Evolutionary conservation across 92 coral and sea anemone genomes (phyloP).

Genomic region (Heteractis magnifica): DNA sequence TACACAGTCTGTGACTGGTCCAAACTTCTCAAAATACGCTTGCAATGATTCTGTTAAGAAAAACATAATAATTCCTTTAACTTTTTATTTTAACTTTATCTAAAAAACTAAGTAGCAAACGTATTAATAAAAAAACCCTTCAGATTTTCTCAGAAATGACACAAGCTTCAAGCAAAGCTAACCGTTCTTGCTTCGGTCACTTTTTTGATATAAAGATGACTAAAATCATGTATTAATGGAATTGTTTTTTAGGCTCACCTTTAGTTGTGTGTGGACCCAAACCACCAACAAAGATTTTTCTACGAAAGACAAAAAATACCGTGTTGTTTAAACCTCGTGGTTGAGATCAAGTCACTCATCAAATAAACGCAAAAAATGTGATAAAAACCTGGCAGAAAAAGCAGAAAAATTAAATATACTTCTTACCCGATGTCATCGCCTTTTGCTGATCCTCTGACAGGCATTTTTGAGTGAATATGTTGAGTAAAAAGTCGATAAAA

Average conservation of each 20-base stretch:
- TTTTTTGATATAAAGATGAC: neutral
- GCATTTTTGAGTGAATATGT: constrained; percentile 14
- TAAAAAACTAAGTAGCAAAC: no score
- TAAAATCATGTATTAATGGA: neutral
- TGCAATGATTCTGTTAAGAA: constrained; percentile 25
- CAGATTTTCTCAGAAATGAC: no score
- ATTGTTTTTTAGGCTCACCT: constrained; percentile 46
- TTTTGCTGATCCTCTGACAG: constrained; percentile 33
- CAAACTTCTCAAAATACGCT: constrained; percentile 64
- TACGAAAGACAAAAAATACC: constrained; percentile 33
- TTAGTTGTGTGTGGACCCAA: constrained; percentile 66
- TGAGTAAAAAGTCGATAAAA: neutral
- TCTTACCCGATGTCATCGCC: constrained; percentile 96
- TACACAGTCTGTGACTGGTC: constrained; percentile 75
- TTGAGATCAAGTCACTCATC: neutral
- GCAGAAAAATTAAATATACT: neutral
- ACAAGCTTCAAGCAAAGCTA: neutral
- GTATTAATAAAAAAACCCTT: no score
- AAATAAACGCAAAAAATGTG: neutral
- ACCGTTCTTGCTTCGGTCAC: no score
- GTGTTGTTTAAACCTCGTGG: constrained; percentile 13
- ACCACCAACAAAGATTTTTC: constrained; percentile 96
- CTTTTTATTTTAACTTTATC: neutral
- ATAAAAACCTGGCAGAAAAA: neutral
- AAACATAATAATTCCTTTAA: neutral